Conservation (phyloP, 2,113 vertebrate species). For the Ammodytes marinus region DNA sequence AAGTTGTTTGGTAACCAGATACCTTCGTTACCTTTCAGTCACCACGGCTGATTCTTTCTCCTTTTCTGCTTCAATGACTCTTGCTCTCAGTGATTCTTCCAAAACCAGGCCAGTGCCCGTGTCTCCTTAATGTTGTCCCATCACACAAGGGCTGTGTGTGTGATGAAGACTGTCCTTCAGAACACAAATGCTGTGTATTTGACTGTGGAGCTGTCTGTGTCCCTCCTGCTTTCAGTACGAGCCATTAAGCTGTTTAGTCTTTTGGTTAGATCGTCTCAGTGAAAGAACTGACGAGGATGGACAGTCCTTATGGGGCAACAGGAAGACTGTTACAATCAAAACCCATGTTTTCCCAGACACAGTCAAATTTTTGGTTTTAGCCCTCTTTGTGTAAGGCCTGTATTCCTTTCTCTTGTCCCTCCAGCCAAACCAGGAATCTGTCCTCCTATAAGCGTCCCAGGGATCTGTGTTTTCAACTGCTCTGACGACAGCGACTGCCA, state of each 20-base stretch:
- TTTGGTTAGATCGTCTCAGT: too few species aligned
- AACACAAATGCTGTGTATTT: slow-evolving; percentile 78
- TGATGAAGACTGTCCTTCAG: slow-evolving; percentile 72
- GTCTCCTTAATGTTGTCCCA: slow-evolving; percentile 59
- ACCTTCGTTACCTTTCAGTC: background rate
- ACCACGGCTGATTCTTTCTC: slow-evolving; percentile 5
- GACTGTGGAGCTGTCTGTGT: slow-evolving; percentile 56
- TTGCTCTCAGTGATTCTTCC: slow-evolving; percentile 24
- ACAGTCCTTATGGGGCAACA: background rate
- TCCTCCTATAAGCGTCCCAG: slow-evolving; percentile 42
- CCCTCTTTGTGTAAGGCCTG: background rate
- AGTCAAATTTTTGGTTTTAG: too few species aligned
- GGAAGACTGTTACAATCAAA: too few species aligned
- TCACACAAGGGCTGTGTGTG: slow-evolving; percentile 68
- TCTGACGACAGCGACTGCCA: slow-evolving; percentile 79
- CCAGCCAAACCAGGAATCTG: slow-evolving; percentile 78
- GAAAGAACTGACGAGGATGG: background rate
- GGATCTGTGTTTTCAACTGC: slow-evolving; percentile 80
- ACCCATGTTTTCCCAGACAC: too few species aligned
- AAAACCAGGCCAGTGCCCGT: slow-evolving; percentile 76
- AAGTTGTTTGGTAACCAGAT: background rate
- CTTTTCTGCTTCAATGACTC: slow-evolving; percentile 22
- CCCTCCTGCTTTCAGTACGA: too few species aligned
- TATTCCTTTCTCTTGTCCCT: slow-evolving; percentile 9
- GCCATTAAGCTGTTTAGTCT: too few species aligned